Evolutionary conservation across 2,797 vertebrate genomes (phyloP).

Genomic region (Arctocebus calabarensis): DNA sequence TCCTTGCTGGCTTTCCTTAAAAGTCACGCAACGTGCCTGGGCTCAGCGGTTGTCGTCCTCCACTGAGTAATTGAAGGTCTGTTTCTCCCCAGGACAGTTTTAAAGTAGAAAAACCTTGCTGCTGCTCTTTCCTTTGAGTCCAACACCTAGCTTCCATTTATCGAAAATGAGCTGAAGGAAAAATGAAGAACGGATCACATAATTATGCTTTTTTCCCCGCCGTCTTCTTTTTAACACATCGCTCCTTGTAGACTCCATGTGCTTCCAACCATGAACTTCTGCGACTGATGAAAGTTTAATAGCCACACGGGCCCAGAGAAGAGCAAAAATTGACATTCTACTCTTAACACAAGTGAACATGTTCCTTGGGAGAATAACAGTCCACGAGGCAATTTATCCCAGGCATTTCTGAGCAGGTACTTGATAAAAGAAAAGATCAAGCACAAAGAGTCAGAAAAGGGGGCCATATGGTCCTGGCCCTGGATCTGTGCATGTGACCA

Average conservation of each 20-base stretch:
- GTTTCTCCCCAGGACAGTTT: slow-evolving; percentile 61
- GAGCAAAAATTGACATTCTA: slow-evolving; percentile 43
- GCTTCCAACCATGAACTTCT: slow-evolving; percentile 19
- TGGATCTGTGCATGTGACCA: background rate
- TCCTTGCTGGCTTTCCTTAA: slow-evolving; percentile 52
- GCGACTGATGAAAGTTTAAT: slow-evolving; percentile 53
- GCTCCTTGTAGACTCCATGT: slow-evolving; percentile 32
- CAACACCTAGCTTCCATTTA: slow-evolving; percentile 65
- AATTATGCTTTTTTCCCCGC: slow-evolving; percentile 43
- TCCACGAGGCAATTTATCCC: slow-evolving; percentile 13
- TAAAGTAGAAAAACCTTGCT: slow-evolving; percentile 59
- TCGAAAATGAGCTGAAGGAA: slow-evolving; percentile 64
- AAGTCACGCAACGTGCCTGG: background rate
- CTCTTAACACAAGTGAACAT: slow-evolving; percentile 37
- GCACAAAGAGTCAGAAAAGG: background rate
- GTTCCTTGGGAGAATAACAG: background rate
- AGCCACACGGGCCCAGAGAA: slow-evolving; percentile 38
- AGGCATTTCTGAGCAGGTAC: background rate
- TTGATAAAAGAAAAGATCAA: slow-evolving; percentile 35
- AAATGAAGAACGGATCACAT: background rate
- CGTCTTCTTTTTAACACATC: slow-evolving; percentile 55
- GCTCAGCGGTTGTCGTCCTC: slow-evolving; percentile 28
- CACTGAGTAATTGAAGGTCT: slow-evolving; percentile 37
- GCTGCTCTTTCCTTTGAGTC: slow-evolving; percentile 61
- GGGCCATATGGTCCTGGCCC: background rate